Conservation (phyloP, 2,797 vertebrate species). For the Eidolon dupreanum region DNA sequence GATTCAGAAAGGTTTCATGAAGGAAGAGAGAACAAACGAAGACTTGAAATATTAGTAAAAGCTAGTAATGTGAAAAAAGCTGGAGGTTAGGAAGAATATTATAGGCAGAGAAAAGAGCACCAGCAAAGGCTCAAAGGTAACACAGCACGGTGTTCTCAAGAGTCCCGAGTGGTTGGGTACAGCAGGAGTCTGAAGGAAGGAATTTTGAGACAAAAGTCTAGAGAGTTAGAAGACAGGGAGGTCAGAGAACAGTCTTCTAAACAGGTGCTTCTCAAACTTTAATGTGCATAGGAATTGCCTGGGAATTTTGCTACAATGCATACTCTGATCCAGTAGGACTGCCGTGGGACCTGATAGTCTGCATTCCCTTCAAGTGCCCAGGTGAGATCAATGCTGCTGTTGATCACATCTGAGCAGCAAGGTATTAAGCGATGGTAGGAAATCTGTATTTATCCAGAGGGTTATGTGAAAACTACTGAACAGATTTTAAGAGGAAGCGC, state of each 20-base stretch:
- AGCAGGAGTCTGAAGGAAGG: background rate
- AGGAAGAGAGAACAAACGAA: background rate
- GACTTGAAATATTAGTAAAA: background rate
- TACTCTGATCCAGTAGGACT: background rate
- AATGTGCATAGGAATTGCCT: background rate
- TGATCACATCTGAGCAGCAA: background rate
- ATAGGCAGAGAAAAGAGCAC: background rate
- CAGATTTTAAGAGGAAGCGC: background rate
- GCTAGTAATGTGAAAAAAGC: background rate
- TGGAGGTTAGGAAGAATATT: background rate
- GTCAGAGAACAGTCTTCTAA: background rate
- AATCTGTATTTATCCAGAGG: background rate
- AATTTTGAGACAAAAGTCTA: background rate
- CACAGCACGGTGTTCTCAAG: background rate
- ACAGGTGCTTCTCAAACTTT: background rate
- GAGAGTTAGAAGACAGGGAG: background rate
- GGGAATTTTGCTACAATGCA: background rate
- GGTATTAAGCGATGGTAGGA: background rate
- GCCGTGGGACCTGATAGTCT: background rate
- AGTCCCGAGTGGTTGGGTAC: background rate
- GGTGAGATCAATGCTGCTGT: background rate
- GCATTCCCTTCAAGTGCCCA: background rate
- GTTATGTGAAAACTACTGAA: background rate
- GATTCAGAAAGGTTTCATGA: background rate
- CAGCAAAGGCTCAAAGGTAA: background rate